Base-by-base conservation (phyloP, 2,113 vertebrate species). In the Etia nguti region DNA sequence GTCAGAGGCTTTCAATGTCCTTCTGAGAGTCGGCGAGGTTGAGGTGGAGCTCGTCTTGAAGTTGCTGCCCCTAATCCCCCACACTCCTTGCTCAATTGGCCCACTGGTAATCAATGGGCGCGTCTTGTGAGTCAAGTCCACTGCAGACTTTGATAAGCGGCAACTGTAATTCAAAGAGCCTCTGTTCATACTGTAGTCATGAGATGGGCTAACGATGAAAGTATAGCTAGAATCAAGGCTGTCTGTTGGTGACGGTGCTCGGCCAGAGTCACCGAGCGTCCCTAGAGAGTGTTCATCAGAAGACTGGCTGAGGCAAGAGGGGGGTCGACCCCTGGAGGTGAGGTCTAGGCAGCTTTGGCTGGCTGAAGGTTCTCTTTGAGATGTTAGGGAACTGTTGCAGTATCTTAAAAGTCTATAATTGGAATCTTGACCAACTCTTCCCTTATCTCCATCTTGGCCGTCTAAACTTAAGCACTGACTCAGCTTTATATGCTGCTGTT, bases 221-320 rank as follows among this genome's bases (percentile, higher is more conserved):
- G 97, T 97, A 55, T 96, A 96, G 79, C 91, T 95, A n/a, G 97
- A 97, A 81, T 96, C 96, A 12, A 97, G 91, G 90, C 96, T 97
- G 46, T 96, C 96, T 24, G 94, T 79, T 24, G 96, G 95, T 22
- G 96, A 97, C 22, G 92, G 85, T 15, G 95, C 86, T 50, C 95
- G 93, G 6, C 93, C 94, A 12, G 87, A 91, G 75, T 94, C 94
- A 6, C 92, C 88, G 2, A 93, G 83, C 0, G 92, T 94, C 16
- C 89, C 92, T 1, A 92, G 84, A 11, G 93, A 91, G 82, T 95
- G 94, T 55, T 96, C 96, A 82, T 96, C 95, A 5, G 95, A 95
- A 16, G 92, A 96, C 70, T 91, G 94, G 79, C 93, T 96, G n/a
- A 95, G 86, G 10, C 86, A 38, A 46, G 95, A 96, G 38, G 89